These are phyloP conservation scores for Rhinopomastus cyanomelas DNA, from an alignment of 2,113 vertebrate species.

Conservation along the genomic window DNA sequence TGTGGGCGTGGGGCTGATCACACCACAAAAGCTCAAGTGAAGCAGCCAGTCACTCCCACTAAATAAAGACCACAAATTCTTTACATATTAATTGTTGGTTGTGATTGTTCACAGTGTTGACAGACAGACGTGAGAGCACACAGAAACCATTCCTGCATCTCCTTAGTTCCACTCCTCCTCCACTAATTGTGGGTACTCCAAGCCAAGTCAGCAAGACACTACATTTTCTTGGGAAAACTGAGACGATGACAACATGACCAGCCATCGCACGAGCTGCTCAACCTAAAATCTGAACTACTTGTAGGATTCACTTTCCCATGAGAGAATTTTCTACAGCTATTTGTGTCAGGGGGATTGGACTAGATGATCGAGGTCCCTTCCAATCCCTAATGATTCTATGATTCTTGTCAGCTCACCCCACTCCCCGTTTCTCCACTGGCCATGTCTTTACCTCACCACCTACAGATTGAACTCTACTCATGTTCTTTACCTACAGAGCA, in stretches of 20 bases:
- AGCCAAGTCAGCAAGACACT: background rate
- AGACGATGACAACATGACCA: background rate
- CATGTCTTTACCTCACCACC: background rate
- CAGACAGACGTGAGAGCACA: conserved; percentile 19
- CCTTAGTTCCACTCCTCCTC: background rate
- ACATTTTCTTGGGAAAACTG: background rate
- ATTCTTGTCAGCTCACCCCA: background rate
- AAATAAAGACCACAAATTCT: conserved; percentile 33
- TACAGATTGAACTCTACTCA: background rate
- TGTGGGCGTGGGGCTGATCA: conserved; percentile 2
- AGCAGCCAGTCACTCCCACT: background rate
- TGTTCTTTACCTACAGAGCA: background rate
- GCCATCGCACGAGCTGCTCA: background rate
- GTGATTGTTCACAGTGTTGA: conserved; percentile 16
- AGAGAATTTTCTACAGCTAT: background rate
- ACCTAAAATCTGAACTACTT: background rate
- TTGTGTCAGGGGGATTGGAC: no score
- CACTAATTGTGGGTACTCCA: background rate
- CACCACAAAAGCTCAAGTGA: background rate
- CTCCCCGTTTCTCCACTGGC: background rate
- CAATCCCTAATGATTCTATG: no score
- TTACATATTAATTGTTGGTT: conserved; percentile 51
- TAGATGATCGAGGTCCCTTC: no score
- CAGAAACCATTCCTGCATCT: conserved; percentile 8
- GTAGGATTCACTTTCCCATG: background rate